Evolutionary conservation across 2,113 vertebrate genomes (phyloP).

Genomic region (Poicephalus gulielmi): DNA sequence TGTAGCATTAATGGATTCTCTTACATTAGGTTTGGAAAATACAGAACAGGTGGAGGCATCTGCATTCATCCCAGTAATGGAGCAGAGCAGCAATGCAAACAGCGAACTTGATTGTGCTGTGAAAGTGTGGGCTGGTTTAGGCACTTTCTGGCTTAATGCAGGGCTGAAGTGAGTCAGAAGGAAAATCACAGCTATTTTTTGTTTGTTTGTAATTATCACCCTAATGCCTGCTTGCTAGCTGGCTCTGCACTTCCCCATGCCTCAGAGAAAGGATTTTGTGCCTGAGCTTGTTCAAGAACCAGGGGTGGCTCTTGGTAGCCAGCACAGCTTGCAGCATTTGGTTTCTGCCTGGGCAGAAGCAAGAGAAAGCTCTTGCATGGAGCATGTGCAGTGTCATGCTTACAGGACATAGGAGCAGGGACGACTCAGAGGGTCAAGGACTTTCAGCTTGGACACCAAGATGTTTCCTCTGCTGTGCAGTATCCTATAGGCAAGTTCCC

Average conservation of each 20-base stretch:
- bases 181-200: background rate
- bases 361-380: background rate
- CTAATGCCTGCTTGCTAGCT: conserved; percentile 11
- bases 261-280: conserved; percentile 5
- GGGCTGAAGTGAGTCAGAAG: conserved; percentile 21
- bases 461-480: background rate
- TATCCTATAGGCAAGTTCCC: background rate
- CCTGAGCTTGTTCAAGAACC: background rate
- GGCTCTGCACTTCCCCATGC: background rate
- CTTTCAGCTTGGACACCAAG: background rate
- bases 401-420: background rate
- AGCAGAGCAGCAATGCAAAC: background rate
- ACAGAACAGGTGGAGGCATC: background rate
- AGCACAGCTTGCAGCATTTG: background rate
- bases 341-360: background rate
- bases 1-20: background rate
- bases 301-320: background rate
- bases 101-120: background rate
- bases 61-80: background rate
- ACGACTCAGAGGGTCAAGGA: background rate
- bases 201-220: background rate
- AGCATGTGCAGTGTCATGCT: background rate
- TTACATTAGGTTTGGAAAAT: background rate
- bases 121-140: background rate
- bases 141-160: background rate